These are phyloP conservation scores for Archivesica marissinica DNA, from an alignment of 1,140 invertebrate species.

Conservation along the genomic window DNA sequence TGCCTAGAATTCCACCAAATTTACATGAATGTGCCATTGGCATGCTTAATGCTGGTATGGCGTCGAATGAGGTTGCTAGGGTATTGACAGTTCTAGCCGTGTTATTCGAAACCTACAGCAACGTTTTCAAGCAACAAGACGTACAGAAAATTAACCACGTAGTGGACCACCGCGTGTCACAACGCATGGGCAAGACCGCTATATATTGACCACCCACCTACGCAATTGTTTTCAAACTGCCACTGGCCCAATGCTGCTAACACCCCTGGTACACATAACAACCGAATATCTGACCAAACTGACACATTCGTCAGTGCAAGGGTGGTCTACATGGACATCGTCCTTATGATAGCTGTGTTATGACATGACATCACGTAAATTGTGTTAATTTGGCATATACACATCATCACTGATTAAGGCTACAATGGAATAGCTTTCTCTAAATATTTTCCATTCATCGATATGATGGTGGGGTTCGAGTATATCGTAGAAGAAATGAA, in stretches of 20 bases:
- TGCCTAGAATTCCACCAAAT: too few species aligned
- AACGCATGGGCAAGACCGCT: neutral
- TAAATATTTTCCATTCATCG: slow-evolving; percentile 17
- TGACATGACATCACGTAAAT: slow-evolving; percentile 5
- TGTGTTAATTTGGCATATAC: neutral
- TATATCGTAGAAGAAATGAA: slow-evolving; percentile 30
- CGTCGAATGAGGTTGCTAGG: too few species aligned
- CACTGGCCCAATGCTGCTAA: neutral
- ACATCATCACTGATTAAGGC: neutral
- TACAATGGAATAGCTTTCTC: slow-evolving; percentile 9
- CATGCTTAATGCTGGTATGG: too few species aligned
- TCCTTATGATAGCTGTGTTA: neutral
- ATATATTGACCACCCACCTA: neutral
- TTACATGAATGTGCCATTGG: too few species aligned
- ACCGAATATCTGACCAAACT: neutral
- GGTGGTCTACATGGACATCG: neutral
- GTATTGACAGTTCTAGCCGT: too few species aligned
- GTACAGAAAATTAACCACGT: neutral
- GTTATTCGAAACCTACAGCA: too few species aligned
- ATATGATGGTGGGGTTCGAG: neutral
- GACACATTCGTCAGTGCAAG: slow-evolving; percentile 11
- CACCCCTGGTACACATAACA: neutral
- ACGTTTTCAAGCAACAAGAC: too few species aligned
- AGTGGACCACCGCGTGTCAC: neutral
- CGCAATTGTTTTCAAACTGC: neutral